These are phyloP conservation scores for Forbesichthys papilliferus DNA, from an alignment of 2,113 vertebrate genomes.

Conservation along the genomic window DNA sequence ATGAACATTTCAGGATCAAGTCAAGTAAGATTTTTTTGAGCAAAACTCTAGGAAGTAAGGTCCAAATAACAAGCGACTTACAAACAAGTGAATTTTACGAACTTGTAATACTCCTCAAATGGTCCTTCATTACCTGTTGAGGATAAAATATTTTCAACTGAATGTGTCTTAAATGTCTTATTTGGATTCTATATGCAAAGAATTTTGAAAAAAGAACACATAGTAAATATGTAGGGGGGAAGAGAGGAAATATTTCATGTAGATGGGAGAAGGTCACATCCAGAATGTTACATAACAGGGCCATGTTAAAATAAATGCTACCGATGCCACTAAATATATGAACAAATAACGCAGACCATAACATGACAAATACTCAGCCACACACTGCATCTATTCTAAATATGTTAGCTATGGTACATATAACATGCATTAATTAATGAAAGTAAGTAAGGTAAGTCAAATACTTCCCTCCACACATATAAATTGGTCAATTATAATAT, in stretches of 20 bases:
- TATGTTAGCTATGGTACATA: not conserved
- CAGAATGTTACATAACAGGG: conserved; percentile 50
- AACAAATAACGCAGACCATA: conserved; percentile 31
- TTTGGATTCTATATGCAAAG: conserved; percentile 71
- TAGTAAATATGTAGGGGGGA: conserved; percentile 56
- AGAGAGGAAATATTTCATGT: conserved; percentile 57
- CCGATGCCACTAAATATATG: too few species aligned
- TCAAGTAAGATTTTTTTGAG: conserved; percentile 73
- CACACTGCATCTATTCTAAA: conserved; percentile 4
- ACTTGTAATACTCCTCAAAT: conserved; percentile 84
- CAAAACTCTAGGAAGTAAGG: conserved; percentile 76
- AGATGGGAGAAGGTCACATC: conserved; percentile 52
- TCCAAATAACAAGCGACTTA: conserved; percentile 83
- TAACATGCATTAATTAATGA: not conserved
- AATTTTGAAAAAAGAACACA: conserved; percentile 66
- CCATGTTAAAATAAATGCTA: conserved; percentile 26
- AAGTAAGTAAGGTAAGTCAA: not conserved
- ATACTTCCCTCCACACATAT: not conserved
- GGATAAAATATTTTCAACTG: conserved; percentile 84
- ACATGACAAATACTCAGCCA: conserved; percentile 14
- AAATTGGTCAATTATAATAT: too few species aligned
- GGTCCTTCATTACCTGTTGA: conserved; percentile 84
- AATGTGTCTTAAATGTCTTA: conserved; percentile 70
- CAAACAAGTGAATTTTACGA: conserved; percentile 83
- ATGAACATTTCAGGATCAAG: conserved; percentile 68